Evolutionary conservation across 2,888 invertebrate species (phyloP), one percentile per base, ranked within the genome.

Genomic region (Trachelus tabidus): DNA sequence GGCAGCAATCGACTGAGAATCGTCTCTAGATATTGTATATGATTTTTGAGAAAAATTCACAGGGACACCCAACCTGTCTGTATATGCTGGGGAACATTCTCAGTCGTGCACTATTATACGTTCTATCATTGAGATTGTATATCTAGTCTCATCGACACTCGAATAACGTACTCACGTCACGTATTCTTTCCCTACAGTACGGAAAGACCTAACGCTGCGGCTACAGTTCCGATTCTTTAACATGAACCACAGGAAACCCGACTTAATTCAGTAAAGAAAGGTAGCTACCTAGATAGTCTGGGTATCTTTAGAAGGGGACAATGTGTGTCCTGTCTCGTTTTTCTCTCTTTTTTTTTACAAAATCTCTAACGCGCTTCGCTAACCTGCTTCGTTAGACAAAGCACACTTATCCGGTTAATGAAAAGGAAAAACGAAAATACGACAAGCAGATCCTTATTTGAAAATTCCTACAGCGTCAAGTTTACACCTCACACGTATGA

Each of bases 201-300:
- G 97, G 95, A 97, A 97, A 97, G 97, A 97, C 94, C 95, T 97
- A 95, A 96, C 96, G 94, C 96, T 97, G 95, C 96, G 97, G 94
- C 96, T 97, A 94, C 96, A 96, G 95, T 97, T 96, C 96, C 95
- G 97, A 95, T 97, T 97, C 96, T 97, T 97, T 96, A 97, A 96
- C 95, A 95, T 95, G 94, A 94, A 96, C 93, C 96, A 96, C 94
- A 96, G 96, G 95, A 95, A 95, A 94, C 94, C 95, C 92, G 95
- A 96, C 93, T 95, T 96, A 94, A 96, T 96, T 94, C 96, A 96
- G 94, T 96, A 95, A 94, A 93, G 93, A 91, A 93, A 92, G 93
- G 92, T 92, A 92, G 88, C 86, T 87, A 86, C 84, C 75, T 56
- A 56, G 56, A 23, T 56, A 56, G 56, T 56, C 56, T 56, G 56